phyloP scores from a whole-genome alignment of 2,113 vertebrate genomes.

The Gallinago undulata region DNA sequence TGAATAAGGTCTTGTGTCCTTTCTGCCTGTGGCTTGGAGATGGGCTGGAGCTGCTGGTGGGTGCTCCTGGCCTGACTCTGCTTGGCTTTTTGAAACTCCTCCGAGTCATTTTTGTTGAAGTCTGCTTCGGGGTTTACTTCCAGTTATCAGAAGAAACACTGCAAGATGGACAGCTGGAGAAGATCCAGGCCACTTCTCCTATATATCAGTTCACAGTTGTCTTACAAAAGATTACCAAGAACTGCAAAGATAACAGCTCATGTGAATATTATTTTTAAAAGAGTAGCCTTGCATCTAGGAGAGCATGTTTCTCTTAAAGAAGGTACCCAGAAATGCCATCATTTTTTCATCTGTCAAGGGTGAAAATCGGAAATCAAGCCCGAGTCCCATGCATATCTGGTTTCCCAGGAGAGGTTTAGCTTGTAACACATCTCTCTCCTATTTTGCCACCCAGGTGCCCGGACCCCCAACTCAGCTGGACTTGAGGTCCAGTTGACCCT shows the following conservation, averaged over 20 bases:
- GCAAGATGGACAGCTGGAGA: background rate
- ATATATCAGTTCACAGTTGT: background rate
- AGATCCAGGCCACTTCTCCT: background rate
- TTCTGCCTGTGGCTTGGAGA: background rate
- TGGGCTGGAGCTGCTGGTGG: background rate
- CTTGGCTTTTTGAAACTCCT: background rate
- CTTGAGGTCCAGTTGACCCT: background rate
- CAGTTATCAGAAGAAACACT: background rate
- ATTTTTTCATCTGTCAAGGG: background rate
- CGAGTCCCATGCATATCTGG: background rate
- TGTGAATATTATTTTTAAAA: background rate
- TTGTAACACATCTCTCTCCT: background rate
- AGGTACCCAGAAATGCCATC: background rate
- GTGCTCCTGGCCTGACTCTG: background rate
- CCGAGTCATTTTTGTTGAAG: background rate
- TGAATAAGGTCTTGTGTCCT: background rate
- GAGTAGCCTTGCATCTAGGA: background rate
- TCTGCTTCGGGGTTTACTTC: background rate
- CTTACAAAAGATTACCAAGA: background rate
- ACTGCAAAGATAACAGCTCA: background rate
- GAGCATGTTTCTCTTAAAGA: background rate
- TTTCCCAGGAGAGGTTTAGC: background rate
- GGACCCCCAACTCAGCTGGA: accelerated
- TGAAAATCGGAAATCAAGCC: background rate
- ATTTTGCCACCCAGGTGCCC: background rate